Evolutionary conservation across 2,888 invertebrate species (phyloP), one percentile per base, ranked within the genome.

Genomic region (Amorpha juglandis): DNA sequence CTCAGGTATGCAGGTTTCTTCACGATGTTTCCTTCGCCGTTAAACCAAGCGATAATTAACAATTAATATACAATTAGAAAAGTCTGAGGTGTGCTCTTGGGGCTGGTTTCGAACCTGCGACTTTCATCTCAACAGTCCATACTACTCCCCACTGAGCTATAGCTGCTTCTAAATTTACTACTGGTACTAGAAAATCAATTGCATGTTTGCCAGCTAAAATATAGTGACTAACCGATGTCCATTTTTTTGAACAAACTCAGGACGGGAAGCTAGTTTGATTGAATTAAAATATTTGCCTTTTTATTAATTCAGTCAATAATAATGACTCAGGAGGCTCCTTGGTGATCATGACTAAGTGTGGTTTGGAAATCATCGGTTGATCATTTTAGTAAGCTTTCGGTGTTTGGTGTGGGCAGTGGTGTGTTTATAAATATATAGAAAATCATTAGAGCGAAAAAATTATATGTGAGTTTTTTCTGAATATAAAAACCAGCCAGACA

Each of bases 321-420:
- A 50, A 53, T 66, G 66, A 66, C 33, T 66, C 66, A 66, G 52
- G 42, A 33, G 4, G 66, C 50, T 52, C 66, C 21, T 33, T 21
- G 45, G 51, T 67, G 64, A 64, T 48, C 52, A 66, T 73, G 73
- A 73, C 71, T 73, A 71, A 73, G 58, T 58, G 16, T 48, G 42
- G n/a, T 63, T 62, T 53, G 52, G 63, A 63, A 53, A 45, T 66
- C 35, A 63, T 65, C 47, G 48, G 55, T 42, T 52, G 19, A 33
- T 42, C 21, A 63, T 63, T 62, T 68, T 70, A 71, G 71, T 71
- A 16, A 53, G 62, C 35, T 69, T 69, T 66, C 11, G 63, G 63
- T 63, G 16, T 66, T 63, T 63, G 65, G 21, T 55, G 52, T 14
- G 63, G 65, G 55, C 62, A 64, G 70, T 66, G 48, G 69, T 71